Percentiles rank a stretch among this genome's conserved stretches.
Conservation (phyloP, 2,888 invertebrate genomes). For the Lacanobia wlatinum region DNA sequence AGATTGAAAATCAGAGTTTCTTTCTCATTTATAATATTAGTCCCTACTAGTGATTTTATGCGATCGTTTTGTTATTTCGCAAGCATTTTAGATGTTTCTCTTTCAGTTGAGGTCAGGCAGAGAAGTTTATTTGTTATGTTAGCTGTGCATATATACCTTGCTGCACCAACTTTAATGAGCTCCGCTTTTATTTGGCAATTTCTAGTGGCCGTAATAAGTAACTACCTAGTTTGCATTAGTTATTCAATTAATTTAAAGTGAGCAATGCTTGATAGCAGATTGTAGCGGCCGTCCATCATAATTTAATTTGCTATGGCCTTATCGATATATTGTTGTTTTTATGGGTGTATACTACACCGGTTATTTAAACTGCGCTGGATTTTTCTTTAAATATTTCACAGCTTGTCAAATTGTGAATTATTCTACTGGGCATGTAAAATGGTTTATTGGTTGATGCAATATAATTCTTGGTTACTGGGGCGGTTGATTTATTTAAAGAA, state of each 20-base stretch:
- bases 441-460: not conserved
- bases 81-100: not conserved
- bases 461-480: not conserved
- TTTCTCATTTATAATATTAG: no score
- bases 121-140: not conserved
- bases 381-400: not conserved
- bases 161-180: not conserved
- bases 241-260: constrained; percentile 25
- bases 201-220: not conserved
- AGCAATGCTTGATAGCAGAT: constrained; percentile 9
- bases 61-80: not conserved
- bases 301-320: constrained; percentile 32
- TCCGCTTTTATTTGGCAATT: not conserved
- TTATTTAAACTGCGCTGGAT: constrained; percentile 6
- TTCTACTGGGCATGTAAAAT: not conserved
- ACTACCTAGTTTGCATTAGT: not conserved
- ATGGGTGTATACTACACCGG: not conserved
- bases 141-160: not conserved
- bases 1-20: no score
- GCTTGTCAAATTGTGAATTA: constrained; percentile 2
- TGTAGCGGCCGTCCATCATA: constrained; percentile 24
- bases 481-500: not conserved
- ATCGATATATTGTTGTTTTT: constrained; percentile 26
- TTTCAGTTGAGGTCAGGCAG: not conserved
- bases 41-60: not conserved